phyloP scores from a whole-genome alignment of 2,888 invertebrate genomes.

The Andrena camellia region DNA sequence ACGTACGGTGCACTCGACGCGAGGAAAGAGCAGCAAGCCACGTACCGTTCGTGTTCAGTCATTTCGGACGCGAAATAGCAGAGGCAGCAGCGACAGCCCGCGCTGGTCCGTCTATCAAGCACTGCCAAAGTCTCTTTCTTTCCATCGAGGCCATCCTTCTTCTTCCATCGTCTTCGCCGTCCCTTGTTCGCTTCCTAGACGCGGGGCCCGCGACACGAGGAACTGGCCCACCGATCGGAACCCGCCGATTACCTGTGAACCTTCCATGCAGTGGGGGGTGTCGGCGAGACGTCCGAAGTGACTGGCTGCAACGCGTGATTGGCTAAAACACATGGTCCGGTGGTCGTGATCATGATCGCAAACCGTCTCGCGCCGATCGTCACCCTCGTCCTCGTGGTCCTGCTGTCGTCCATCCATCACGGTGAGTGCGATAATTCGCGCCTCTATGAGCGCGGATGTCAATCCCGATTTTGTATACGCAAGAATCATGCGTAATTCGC shows the following conservation, averaged over 20 bases:
- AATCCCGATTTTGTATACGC: background rate
- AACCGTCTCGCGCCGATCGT: constrained; percentile 73
- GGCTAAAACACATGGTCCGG: constrained; percentile 77
- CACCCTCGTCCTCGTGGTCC: constrained; percentile 73
- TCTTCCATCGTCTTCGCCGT: background rate
- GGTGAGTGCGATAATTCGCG: constrained; percentile 72
- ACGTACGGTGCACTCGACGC: constrained; percentile 67
- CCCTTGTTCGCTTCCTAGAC: background rate
- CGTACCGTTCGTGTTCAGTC: constrained; percentile 58
- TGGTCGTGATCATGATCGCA: constrained; percentile 77
- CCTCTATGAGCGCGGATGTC: background rate
- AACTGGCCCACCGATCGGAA: constrained; percentile 22
- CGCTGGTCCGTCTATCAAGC: constrained; percentile 28
- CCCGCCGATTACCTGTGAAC: constrained; percentile 27
- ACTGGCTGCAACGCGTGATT: constrained; percentile 59
- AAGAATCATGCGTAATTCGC: background rate
- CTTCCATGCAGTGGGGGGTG: constrained; percentile 57
- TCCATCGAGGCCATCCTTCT: background rate
- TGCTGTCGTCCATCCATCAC: constrained; percentile 73
- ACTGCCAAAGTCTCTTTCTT: constrained; percentile 36
- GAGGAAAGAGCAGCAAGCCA: constrained; percentile 41
- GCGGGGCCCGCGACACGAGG: constrained; percentile 1
- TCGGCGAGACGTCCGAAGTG: constrained; percentile 59
- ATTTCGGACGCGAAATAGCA: constrained; percentile 57
- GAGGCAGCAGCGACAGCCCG: background rate